Evolutionary conservation across 92 coral and sea anemone species (phyloP).

Genomic region (Muricea muricata): DNA sequence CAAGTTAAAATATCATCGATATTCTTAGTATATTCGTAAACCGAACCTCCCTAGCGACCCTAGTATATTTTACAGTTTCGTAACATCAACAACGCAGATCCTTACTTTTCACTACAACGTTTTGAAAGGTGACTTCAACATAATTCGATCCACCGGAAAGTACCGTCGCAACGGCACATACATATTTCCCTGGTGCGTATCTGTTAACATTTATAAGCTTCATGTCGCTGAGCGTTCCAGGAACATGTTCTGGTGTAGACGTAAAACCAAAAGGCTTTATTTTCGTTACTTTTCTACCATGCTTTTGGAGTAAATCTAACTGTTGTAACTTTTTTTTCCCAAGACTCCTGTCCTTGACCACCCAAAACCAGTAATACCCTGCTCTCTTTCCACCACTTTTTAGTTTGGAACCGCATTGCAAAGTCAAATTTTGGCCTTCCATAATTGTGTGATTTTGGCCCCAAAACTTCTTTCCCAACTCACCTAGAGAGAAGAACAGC

Average conservation of each 20-base stretch:
- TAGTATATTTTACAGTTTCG: no score
- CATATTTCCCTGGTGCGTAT: conserved; percentile 10
- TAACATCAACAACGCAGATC: no score
- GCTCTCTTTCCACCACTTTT: not conserved
- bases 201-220: conserved; percentile 5
- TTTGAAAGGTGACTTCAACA: conserved; percentile 5
- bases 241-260: not conserved
- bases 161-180: not conserved
- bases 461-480: conserved; percentile 8
- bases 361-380: not conserved
- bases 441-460: conserved; percentile 18
- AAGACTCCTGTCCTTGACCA: not conserved
- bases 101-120: conserved; percentile 19
- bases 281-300: not conserved
- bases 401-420: not conserved
- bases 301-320: not conserved
- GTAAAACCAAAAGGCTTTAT: not conserved
- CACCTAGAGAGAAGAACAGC: not conserved
- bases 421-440: conserved; percentile 3
- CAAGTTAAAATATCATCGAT: no score
- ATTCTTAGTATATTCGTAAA: no score
- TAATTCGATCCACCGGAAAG: not conserved
- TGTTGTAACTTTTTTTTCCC: not conserved
- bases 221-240: not conserved
- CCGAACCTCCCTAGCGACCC: no score